Evolutionary conservation across 2,113 vertebrate genomes (phyloP), one percentile per base, ranked within the genome.

Genomic region (Oxygymnocypris stewartii): DNA sequence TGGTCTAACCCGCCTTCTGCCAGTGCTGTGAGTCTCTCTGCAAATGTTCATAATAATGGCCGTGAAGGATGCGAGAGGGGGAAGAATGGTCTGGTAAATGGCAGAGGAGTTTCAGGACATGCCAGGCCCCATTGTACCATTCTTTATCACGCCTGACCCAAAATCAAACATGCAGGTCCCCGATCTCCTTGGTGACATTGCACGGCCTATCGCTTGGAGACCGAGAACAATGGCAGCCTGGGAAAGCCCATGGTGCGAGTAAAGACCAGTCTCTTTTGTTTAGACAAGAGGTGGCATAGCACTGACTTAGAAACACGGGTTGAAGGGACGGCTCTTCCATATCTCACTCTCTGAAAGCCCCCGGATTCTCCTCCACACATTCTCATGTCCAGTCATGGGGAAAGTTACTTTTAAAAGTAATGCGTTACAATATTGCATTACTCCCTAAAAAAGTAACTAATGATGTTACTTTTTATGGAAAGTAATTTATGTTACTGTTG

Each of bases 171-270:
- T 95, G 93, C 95, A 93, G 95, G 93, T 93, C 94, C 94, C 92
- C 71, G 90, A 93, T 94, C 96, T 96, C 97, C 95, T 69, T 92
- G 96, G 96, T 88, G 93, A 97, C 86, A 95, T 94, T 95, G 92
- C 88, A 94, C 96, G 96, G 94, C 94, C 93, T 67, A 92, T 97
- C 75, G 82, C 95, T 76, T 95, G 95, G 96, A 93, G 94, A 97
- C 94, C 1, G 4, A 79, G 91, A 94, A 97, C 93, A 93, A 96
- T 94, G 88, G 91, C 93, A 95, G 95, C 96, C 96, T 96, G 96
- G 96, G 96, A 97, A 97, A 97, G 93, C 95, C 96, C 95, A 96
- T 95, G 95, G 93, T 93, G 94, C 95, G 94, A 94, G 95, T 94
- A 95, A 96, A 95, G 94, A 96, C 95, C 95, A 94, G 92, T 91